Evolutionary conservation across 2,113 vertebrate species (phyloP).

Genomic region (Oreotrochilus melanogaster): DNA sequence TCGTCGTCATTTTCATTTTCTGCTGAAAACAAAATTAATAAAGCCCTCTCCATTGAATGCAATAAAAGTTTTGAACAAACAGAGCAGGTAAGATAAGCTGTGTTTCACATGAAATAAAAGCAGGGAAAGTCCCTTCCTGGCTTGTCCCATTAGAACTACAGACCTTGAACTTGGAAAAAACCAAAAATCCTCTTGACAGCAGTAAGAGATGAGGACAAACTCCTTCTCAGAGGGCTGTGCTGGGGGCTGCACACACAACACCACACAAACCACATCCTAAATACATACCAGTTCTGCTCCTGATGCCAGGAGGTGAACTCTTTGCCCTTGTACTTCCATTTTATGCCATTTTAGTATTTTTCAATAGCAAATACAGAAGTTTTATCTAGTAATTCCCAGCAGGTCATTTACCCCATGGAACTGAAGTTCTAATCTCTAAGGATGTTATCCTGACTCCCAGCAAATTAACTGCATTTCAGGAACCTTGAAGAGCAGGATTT

Average conservation of each 20-base stretch:
- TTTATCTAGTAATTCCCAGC: not conserved
- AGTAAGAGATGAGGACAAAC: not conserved
- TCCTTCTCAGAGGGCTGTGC: not conserved
- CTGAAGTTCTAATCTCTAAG: not conserved
- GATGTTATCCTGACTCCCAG: not conserved
- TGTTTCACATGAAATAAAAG: not conserved
- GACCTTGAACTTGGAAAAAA: not conserved
- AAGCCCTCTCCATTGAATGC: not conserved
- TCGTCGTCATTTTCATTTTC: not conserved
- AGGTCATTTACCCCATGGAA: rapidly evolving
- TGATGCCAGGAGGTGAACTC: not conserved
- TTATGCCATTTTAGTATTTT: not conserved
- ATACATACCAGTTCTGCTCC: not conserved
- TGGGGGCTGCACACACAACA: not conserved
- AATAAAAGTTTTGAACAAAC: not conserved
- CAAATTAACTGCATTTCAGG: not conserved
- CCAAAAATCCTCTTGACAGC: not conserved
- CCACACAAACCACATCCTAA: not conserved
- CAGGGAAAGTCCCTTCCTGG: not conserved
- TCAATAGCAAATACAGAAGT: not conserved
- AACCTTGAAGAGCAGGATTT: not conserved
- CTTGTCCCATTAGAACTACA: not conserved
- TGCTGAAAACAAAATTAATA: not conserved
- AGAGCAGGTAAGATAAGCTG: not conserved
- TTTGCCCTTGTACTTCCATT: not conserved